A percentile compares a stretch with the other conserved stretches of the same genome.
These are phyloP conservation scores for Dendrophyllia cribrosa DNA, from an alignment of 64 coral and sea anemone species.

Conservation along the genomic window DNA sequence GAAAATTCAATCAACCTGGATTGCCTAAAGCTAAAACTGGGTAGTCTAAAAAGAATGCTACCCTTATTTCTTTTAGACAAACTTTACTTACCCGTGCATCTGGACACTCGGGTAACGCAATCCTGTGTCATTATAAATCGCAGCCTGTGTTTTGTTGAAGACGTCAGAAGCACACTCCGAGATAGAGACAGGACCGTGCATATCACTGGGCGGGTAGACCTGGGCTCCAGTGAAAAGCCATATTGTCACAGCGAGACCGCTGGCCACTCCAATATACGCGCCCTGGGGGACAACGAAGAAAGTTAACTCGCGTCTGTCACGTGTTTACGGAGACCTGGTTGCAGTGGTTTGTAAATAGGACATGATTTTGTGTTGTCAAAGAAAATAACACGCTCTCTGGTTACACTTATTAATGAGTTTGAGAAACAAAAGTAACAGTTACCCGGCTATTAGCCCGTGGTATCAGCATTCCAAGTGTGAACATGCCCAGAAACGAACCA, in stretches of 20 bases:
- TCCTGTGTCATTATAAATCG: constrained; percentile 50
- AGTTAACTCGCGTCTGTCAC: neutral
- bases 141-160: constrained; percentile 38
- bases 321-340: neutral
- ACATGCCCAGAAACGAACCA: constrained; percentile 71
- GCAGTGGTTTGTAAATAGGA: neutral
- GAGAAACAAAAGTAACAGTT: neutral
- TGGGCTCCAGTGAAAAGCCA: constrained; percentile 85
- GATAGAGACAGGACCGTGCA: constrained; percentile 35
- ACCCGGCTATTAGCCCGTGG: constrained; percentile 70
- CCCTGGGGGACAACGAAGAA: constrained; percentile 26
- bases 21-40: too few relatives aligned
- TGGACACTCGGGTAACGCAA: neutral
- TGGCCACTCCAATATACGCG: constrained; percentile 59
- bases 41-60: too few relatives aligned
- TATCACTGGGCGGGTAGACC: constrained; percentile 60
- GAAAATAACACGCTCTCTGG: neutral
- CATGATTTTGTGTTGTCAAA: neutral
- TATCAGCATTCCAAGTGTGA: constrained; percentile 63
- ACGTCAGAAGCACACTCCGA: constrained; percentile 2
- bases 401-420: neutral
- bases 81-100: constrained; percentile 49
- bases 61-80: too few relatives aligned
- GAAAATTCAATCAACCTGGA: too few relatives aligned
- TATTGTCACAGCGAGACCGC: constrained; percentile 62